These are phyloP conservation scores for Rhinogobio ventralis DNA, from an alignment of 2,797 vertebrate species.

Conservation along the genomic window DNA sequence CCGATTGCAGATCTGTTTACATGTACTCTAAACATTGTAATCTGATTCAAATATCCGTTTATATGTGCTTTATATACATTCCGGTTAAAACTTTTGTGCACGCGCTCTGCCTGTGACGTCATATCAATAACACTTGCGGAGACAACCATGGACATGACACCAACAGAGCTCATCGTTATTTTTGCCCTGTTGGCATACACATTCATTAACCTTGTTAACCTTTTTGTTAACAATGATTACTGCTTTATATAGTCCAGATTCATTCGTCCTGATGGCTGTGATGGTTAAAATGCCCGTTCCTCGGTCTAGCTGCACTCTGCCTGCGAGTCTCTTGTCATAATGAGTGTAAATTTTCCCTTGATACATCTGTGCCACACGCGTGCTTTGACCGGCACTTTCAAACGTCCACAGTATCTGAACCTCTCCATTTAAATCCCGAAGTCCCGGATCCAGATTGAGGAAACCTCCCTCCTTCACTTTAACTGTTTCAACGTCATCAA, in stretches of 20 bases:
- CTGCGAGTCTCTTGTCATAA: conserved; percentile 9
- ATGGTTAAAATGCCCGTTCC: neutral
- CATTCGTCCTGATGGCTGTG: neutral
- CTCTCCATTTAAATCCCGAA: neutral
- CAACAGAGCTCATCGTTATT: too few relatives aligned
- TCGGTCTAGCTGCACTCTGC: neutral
- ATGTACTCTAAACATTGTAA: too few relatives aligned
- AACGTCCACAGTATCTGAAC: conserved; percentile 22
- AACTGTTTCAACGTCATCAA: neutral
- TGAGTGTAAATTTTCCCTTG: conserved; percentile 17
- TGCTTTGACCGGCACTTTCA: neutral
- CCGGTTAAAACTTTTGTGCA: too few relatives aligned
- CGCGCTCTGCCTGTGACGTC: too few relatives aligned
- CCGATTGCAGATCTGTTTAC: too few relatives aligned
- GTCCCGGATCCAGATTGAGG: neutral
- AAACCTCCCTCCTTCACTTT: neutral
- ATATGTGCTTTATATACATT: too few relatives aligned
- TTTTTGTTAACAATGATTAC: neutral
- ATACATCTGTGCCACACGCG: conserved; percentile 9
- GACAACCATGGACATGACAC: too few relatives aligned
- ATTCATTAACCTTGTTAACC: too few relatives aligned
- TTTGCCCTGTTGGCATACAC: too few relatives aligned
- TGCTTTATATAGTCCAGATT: conserved; percentile 15
- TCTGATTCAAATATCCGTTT: too few relatives aligned
- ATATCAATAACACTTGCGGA: too few relatives aligned